These are phyloP conservation scores for Watsonalla cultraria DNA, from an alignment of 2,888 invertebrate species.

Conservation along the genomic window DNA sequence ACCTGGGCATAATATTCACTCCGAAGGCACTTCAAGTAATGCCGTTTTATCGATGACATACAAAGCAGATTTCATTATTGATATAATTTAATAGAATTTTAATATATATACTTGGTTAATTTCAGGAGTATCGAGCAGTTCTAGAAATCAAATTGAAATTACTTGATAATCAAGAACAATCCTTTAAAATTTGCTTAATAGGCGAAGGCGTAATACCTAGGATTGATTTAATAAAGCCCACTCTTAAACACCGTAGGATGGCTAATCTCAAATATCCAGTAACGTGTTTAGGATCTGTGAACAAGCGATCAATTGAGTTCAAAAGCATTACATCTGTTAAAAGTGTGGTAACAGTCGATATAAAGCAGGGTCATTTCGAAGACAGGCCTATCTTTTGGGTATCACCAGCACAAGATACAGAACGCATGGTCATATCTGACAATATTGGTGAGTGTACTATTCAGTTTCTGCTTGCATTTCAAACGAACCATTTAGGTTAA, in stretches of 20 bases:
- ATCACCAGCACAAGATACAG: constrained; percentile 26
- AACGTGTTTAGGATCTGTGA: constrained; percentile 62
- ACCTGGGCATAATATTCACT: constrained; percentile 57
- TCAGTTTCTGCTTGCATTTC: neutral
- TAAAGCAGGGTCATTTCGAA: constrained; percentile 37
- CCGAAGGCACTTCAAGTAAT: constrained; percentile 59
- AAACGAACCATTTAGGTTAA: neutral
- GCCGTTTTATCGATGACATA: neutral
- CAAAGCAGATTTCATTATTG: too few species aligned
- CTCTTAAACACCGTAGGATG: constrained; percentile 38
- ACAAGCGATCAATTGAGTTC: constrained; percentile 44
- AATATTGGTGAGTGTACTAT: constrained; percentile 35
- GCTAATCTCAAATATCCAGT: constrained; percentile 52
- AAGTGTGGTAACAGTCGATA: constrained; percentile 37
- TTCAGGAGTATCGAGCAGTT: constrained; percentile 66
- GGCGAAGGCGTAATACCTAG: constrained; percentile 71
- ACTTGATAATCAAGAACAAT: constrained; percentile 55
- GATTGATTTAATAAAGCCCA: constrained; percentile 48
- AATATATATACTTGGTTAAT: constrained; percentile 4
- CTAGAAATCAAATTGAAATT: constrained; percentile 63
- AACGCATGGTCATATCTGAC: constrained; percentile 31
- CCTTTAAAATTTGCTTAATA: constrained; percentile 63
- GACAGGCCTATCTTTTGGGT: constrained; percentile 58
- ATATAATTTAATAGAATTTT: neutral
- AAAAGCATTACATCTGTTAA: constrained; percentile 57